Conservation (phyloP, 1,140 invertebrate species). For the Drosophila mojavensis region DNA sequence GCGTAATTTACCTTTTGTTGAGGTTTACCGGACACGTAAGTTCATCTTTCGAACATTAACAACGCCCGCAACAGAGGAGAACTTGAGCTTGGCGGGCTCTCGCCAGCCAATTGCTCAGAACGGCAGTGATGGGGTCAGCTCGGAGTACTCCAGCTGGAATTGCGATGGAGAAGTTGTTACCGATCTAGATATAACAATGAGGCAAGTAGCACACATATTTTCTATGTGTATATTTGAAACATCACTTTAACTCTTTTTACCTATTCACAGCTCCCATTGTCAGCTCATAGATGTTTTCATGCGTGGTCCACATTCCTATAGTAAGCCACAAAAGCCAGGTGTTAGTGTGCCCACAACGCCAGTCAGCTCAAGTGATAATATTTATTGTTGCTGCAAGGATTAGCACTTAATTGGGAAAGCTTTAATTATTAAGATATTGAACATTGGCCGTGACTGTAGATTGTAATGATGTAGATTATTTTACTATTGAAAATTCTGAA, state of each 20-base stretch:
- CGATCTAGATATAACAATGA: slow-evolving; percentile 88
- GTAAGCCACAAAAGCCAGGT: slow-evolving; percentile 53
- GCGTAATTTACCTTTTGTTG: slow-evolving; percentile 89
- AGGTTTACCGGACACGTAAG: slow-evolving; percentile 90
- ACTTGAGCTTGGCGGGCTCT: slow-evolving; percentile 73
- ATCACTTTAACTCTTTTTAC: background rate
- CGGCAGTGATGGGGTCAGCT: slow-evolving; percentile 24
- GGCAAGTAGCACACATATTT: slow-evolving; percentile 84
- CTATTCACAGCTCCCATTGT: slow-evolving; percentile 84
- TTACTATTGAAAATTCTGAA: slow-evolving; percentile 10
- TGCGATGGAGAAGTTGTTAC: slow-evolving; percentile 93
- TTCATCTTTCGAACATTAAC: slow-evolving; percentile 88
- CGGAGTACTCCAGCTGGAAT: slow-evolving; percentile 89
- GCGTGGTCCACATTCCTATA: slow-evolving; percentile 83
- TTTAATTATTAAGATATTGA: slow-evolving; percentile 53
- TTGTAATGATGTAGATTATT: slow-evolving; percentile 54
- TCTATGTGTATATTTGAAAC: background rate
- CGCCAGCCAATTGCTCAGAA: slow-evolving; percentile 65
- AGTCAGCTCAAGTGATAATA: slow-evolving; percentile 70
- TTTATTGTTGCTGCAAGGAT: slow-evolving; percentile 73
- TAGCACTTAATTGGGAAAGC: slow-evolving; percentile 40
- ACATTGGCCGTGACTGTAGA: slow-evolving; percentile 72
- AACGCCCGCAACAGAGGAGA: slow-evolving; percentile 64
- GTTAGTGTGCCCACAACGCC: slow-evolving; percentile 51
- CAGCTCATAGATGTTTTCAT: slow-evolving; percentile 86